Evolutionary conservation across 2,888 invertebrate species (phyloP).

Genomic region (Polyploca ridens): DNA sequence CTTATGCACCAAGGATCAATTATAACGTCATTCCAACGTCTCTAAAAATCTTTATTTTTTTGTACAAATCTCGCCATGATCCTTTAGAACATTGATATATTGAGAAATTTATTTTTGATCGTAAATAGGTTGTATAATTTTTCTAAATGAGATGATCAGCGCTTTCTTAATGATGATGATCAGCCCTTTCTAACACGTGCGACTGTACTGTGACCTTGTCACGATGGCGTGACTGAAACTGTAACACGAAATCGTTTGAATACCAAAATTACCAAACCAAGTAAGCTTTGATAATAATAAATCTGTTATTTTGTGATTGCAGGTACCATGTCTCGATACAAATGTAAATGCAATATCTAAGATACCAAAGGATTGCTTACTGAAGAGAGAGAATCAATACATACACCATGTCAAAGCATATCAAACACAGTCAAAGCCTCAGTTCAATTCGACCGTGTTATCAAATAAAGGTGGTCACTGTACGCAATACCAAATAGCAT

Average conservation of each 20-base stretch:
- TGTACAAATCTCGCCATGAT: no score
- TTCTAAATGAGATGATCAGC: no score
- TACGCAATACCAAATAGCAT: background rate
- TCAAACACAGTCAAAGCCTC: background rate
- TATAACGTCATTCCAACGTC: no score
- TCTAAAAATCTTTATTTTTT: no score
- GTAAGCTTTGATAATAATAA: slow-evolving; percentile 9
- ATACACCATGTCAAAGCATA: background rate
- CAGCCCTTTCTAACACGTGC: no score
- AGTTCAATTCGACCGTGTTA: background rate
- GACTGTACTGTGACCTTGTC: slow-evolving; percentile 15
- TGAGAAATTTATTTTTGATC: no score
- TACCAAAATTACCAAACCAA: slow-evolving; percentile 9
- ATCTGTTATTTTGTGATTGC: slow-evolving; percentile 6
- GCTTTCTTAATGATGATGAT: no score
- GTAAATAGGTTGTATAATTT: no score
- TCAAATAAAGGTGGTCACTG: background rate
- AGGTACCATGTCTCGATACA: background rate
- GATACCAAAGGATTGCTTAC: background rate
- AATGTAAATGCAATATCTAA: background rate
- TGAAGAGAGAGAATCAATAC: background rate
- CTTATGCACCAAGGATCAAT: no score
- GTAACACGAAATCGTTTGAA: slow-evolving; percentile 8
- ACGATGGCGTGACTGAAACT: slow-evolving; percentile 6
- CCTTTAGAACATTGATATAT: no score